These are phyloP conservation scores for Trypoxylus dichotomus DNA, from an alignment of 1,140 invertebrate species.

Conservation along the genomic window DNA sequence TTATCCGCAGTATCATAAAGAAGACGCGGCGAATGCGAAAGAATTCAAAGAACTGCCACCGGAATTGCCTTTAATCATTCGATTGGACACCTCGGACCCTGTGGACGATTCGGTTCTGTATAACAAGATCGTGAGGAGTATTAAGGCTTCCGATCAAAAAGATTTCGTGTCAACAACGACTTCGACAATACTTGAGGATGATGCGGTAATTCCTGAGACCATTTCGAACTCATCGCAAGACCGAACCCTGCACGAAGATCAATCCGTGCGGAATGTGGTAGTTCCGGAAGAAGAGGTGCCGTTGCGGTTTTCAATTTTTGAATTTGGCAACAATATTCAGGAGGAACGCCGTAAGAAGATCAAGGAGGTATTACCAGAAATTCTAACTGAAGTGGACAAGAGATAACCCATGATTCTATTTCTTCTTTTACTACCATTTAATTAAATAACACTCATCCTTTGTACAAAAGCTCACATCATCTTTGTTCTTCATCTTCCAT, in stretches of 20 bases:
- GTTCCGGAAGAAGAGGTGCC: not conserved
- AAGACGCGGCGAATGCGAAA: not conserved
- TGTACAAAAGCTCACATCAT: not conserved
- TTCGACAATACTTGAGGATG: not conserved
- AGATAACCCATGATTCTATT: not conserved
- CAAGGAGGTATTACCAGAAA: not conserved
- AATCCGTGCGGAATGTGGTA: not conserved
- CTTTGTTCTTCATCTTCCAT: not conserved
- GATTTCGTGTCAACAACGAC: not conserved
- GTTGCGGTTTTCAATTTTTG: not conserved
- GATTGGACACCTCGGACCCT: not conserved
- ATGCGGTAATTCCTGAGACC: not conserved
- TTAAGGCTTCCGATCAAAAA: not conserved
- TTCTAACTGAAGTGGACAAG: not conserved
- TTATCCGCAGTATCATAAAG: slow-evolving; percentile 5
- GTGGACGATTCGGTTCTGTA: not conserved
- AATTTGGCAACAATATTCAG: not conserved
- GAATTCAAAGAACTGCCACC: not conserved
- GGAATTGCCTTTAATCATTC: not conserved
- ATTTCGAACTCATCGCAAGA: not conserved
- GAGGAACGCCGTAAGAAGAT: not conserved
- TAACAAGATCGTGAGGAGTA: not conserved
- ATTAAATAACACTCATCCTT: not conserved
- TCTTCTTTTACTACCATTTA: not conserved
- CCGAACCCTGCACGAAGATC: not conserved